A percentile compares a stretch with the other conserved stretches of the same genome.
Evolutionary conservation across 2,888 invertebrate species (phyloP).

Genomic region (Apodemia duryi): DNA sequence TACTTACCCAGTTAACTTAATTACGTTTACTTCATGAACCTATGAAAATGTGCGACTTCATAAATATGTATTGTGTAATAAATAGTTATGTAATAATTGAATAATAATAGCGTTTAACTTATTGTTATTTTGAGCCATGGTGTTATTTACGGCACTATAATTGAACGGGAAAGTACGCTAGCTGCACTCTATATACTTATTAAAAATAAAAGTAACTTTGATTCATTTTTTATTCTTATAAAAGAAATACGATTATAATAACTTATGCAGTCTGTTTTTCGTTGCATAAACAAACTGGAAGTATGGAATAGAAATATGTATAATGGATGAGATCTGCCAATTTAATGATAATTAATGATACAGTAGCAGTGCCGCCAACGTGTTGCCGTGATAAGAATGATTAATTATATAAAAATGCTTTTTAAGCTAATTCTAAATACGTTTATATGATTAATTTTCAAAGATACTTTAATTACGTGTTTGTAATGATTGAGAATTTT

Average conservation of each 20-base stretch:
- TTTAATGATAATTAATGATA: conserved; percentile 11
- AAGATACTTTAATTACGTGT: not conserved
- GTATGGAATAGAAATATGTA: not conserved
- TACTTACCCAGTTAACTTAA: too few species aligned
- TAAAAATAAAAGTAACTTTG: too few species aligned
- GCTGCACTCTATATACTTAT: too few species aligned
- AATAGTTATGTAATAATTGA: too few species aligned
- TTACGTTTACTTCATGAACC: too few species aligned
- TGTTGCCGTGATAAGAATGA: conserved; percentile 12
- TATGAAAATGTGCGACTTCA: too few species aligned
- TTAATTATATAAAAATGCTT: not conserved
- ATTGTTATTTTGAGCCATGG: too few species aligned
- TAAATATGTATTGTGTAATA: too few species aligned
- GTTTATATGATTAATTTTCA: not conserved
- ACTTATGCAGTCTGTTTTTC: not conserved
- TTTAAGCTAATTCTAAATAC: not conserved
- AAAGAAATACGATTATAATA: not conserved
- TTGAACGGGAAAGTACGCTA: too few species aligned
- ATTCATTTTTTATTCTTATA: not conserved
- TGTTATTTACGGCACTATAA: too few species aligned
- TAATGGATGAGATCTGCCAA: conserved; percentile 9
- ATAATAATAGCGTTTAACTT: too few species aligned
- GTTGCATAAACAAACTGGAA: not conserved
- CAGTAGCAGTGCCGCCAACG: conserved; percentile 9
- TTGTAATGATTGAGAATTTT: not conserved